Evolutionary conservation across 30 jellyfish, hydroid and myxozoan genomes (phyloP), one percentile per base, ranked within the genome.

Genomic region (Rhopilema esculentum): DNA sequence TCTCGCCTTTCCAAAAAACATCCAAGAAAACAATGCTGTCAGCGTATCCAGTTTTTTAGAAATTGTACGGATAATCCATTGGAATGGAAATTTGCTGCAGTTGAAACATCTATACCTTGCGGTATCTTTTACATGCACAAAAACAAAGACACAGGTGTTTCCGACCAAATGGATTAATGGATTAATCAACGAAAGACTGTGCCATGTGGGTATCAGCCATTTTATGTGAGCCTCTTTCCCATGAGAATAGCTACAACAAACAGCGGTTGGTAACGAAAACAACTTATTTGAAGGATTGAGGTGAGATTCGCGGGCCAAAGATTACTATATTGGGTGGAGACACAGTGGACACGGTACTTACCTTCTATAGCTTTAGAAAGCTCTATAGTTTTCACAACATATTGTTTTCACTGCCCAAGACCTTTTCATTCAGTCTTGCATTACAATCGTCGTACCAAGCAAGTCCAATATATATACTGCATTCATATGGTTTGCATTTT

Each of bases 161-260:
- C 57, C 57, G 57, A 2, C 12, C 57, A 40, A 40, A 40, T 2
- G 21, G 49, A 63, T 8, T 1, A 33, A 49, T 40, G 4, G 49
- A 31, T 73, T 40, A 70, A 73, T 31, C 57, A 40, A 12, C 6
- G 12, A 40, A 40, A 2, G 12, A 40, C 57, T 2, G 12, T 17
- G 33, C 84, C 84, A 73, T 73, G 84, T 73, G 84, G 53, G 24
- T 33, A 23, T 73, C 84, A 69, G 84, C 70, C 84, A 73, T 73
- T 23, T 73, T 40, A 29, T n/a, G 20, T 1, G 18, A 73, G 84
- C 84, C 84, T 73, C 84, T 73, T 68, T 73, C 51, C 71, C 24
- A 33, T 0, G 33, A 68, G 65, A 40, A 67, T 20, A 15, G 78
- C 50, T 16, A 8, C 84, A 40, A 12, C 71, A 40, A 31, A 73